Evolutionary conservation across 2,113 vertebrate species (phyloP).

Genomic region (Oreocharis arfaki): DNA sequence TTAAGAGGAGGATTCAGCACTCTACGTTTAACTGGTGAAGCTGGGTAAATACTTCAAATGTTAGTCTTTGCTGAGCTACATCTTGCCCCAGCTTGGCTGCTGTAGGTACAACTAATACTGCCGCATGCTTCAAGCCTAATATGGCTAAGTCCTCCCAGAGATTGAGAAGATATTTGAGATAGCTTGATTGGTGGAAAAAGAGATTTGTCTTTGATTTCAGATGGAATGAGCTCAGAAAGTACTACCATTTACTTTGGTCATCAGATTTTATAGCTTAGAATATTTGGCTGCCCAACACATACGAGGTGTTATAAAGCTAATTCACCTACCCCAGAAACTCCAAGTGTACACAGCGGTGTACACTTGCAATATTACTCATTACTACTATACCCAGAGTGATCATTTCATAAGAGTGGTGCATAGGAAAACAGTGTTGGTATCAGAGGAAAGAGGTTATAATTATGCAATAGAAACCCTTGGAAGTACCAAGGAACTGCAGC

Average conservation of each 20-base stretch:
- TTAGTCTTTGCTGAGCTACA: neutral
- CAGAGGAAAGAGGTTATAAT: neutral
- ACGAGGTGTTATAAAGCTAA: neutral
- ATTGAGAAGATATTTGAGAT: neutral
- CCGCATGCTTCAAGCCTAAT: neutral
- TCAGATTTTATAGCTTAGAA: neutral
- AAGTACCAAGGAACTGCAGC: neutral
- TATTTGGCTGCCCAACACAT: neutral
- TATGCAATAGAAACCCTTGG: neutral
- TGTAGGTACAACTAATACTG: neutral
- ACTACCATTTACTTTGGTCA: neutral
- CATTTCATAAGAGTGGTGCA: neutral
- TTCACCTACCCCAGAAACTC: neutral
- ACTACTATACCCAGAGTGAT: neutral
- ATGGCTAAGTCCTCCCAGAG: neutral
- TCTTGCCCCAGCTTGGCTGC: neutral
- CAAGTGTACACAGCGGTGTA: neutral
- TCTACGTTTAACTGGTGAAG: neutral
- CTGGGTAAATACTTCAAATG: neutral
- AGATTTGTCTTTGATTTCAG: neutral
- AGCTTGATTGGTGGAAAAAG: neutral
- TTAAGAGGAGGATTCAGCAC: neutral
- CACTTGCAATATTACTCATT: neutral
- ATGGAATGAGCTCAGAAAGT: neutral
- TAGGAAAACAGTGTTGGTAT: neutral